Evolutionary conservation across 2,797 vertebrate genomes (phyloP).

Genomic region (Odontamblyopus lacepedii): DNA sequence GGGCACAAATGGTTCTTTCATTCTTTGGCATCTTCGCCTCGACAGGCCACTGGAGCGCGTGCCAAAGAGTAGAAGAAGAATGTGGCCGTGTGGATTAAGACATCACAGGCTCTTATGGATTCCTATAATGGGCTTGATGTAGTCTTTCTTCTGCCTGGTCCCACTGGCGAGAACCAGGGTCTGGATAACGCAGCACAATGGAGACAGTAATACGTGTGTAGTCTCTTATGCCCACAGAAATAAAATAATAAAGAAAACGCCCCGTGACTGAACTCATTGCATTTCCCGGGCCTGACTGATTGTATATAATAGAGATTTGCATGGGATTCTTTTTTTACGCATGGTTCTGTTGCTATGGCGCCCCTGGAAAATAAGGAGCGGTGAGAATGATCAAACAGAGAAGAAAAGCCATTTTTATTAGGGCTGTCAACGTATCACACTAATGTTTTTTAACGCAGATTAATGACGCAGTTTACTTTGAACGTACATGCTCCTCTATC

Average conservation of each 20-base stretch:
- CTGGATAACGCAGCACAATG: slow-evolving; percentile 48
- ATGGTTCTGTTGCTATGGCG: slow-evolving; percentile 18
- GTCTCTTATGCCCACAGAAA: slow-evolving; percentile 20
- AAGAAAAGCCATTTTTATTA: slow-evolving; percentile 10
- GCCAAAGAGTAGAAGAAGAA: slow-evolving; percentile 71
- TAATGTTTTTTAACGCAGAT: too few species aligned
- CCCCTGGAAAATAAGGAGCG: slow-evolving; percentile 35
- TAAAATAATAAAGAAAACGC: too few species aligned
- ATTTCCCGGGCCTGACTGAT: slow-evolving; percentile 43
- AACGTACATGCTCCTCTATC: too few species aligned
- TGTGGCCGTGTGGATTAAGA: slow-evolving; percentile 69
- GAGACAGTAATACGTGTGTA: slow-evolving; percentile 13
- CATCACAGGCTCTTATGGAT: slow-evolving; percentile 75
- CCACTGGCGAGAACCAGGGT: slow-evolving; percentile 47
- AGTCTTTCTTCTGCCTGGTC: slow-evolving; percentile 66
- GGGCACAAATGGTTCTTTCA: neutral
- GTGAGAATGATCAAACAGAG: slow-evolving; percentile 47
- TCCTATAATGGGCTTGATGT: slow-evolving; percentile 77
- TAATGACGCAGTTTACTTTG: too few species aligned
- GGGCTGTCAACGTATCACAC: too few species aligned
- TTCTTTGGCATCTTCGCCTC: neutral
- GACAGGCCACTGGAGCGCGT: slow-evolving; percentile 28
- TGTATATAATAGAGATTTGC: too few species aligned
- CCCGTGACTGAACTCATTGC: slow-evolving; percentile 39
- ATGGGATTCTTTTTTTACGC: slow-evolving; percentile 28